These are phyloP conservation scores for Melieria picta DNA, from an alignment of 2,888 invertebrate species.

Conservation along the genomic window DNA sequence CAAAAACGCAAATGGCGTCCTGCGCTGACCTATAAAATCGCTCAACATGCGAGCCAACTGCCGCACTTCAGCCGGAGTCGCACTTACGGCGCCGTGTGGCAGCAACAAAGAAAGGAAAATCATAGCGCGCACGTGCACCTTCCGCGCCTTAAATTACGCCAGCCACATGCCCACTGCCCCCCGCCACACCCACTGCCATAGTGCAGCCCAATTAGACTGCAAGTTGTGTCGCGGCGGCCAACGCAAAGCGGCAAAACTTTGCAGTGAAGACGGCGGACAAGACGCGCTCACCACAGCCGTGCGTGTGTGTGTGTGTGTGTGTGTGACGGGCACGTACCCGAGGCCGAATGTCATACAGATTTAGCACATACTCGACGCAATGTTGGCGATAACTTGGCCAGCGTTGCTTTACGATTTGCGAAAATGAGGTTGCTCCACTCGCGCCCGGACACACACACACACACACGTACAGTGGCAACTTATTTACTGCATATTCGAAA, in stretches of 20 bases:
- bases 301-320: too few relatives aligned
- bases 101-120: neutral
- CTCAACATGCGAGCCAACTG: constrained; percentile 25
- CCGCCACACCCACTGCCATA: constrained; percentile 54
- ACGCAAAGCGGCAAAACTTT: constrained; percentile 3
- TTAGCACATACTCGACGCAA: too few relatives aligned
- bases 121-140: neutral
- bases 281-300: neutral
- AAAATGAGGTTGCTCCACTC: too few relatives aligned
- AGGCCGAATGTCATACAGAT: too few relatives aligned
- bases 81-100: neutral
- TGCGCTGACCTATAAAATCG: constrained; percentile 46
- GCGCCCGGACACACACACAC: too few relatives aligned
- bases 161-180: neutral
- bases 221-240: constrained; percentile 36
- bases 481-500: too few relatives aligned
- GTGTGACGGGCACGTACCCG: too few relatives aligned
- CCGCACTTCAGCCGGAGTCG: neutral
- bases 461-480: too few relatives aligned
- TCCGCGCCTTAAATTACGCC: neutral
- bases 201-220: constrained; percentile 58
- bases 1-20: constrained; percentile 35
- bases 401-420: too few relatives aligned
- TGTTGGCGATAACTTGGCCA: too few relatives aligned
- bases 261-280: neutral